Evolutionary conservation across 2,888 invertebrate species (phyloP), one percentile per base, ranked within the genome.

Genomic region (Octodonta nipae): DNA sequence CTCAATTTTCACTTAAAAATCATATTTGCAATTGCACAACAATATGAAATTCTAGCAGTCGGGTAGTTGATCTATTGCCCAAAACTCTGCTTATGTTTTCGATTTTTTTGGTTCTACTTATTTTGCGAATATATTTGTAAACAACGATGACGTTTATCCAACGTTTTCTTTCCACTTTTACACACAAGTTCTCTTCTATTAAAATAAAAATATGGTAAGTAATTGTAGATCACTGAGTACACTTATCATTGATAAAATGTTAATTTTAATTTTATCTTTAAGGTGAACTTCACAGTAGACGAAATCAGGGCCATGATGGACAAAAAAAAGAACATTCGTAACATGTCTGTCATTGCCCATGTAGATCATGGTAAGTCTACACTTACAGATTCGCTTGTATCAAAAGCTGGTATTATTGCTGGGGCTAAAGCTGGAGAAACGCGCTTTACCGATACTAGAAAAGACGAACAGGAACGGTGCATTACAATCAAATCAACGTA

Each of bases 231-330:
- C 26, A 17, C 8, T 22, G 22, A n/a, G 22, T n/a, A 22, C 22
- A 3, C 22, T n/a, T n/a, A n/a, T n/a, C n/a, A n/a, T n/a, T n/a
- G n/a, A n/a, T n/a, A n/a, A n/a, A n/a, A n/a, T n/a, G n/a, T n/a
- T n/a, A n/a, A n/a, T n/a, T n/a, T n/a, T n/a, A n/a, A n/a, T n/a
- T n/a, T n/a, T n/a, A n/a, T n/a, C n/a, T n/a, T 64, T 25, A 54
- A 96, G 98, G 98, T 99, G 80, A 98, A 99, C 81, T 99, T 99
- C 70, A 98, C 96, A 49, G 89, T 99, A 71, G 96, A 96, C 75
- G 93, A 98, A 75, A 96, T 98, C 75, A 88, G 98, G 71, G 72
- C 60, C 64, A 89, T 99, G 83, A 99, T 99, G 98, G 96, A 99
- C 87, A 89, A 89, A 68, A 96, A 96, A 76, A 76, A 75, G 73